Base-by-base conservation (phyloP, 2,113 vertebrate species). In the Hystrix brachyura region DNA sequence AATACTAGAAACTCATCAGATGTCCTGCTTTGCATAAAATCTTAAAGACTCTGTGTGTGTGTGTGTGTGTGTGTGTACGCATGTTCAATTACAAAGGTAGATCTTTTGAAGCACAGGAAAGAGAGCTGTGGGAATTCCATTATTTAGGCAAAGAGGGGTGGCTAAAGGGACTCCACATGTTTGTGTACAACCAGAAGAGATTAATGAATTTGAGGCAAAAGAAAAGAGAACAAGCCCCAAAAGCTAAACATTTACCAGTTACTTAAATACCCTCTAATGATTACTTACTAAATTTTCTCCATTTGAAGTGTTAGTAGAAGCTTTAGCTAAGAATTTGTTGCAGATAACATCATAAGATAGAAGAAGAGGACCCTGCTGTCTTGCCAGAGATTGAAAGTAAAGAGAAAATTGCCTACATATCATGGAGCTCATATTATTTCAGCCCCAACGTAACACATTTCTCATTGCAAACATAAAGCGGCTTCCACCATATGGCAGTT, bases 211-310 rank as follows among this genome's bases (percentile, higher is more conserved):
- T 82, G 43, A 15, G 51, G 5, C 64, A 72, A 32, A 72, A 32
- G 64, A 6, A 29, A 89, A 71, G 53, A 55, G 59, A 90, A 25
- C 2, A 78, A 81, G 4, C 43, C 65, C 60, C 15, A 25, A 74
- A 67, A 65, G 48, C n/a, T 92, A 43, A 18, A 83, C 1, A 82
- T 60, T 59, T 81, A 43, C 46, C 34, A 43, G 25, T n/a, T 89
- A 15, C 93, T 60, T 65, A 67, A 96, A 92, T 59, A 78, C 6
- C 29, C 5, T 59, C 21, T 57, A 23, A 29, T 46, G 55, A 55
- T 83, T 90, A 80, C 65, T 84, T 91, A 57, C 62, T 46, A 60
- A 84, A 46, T 27, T 79, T 38, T 71, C n/a, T 92, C 65, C 78
- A 83, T 48, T 32, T 64, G 64, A 72, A 87, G 67, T 82, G 32